A percentile compares a stretch with the other conserved stretches of the same genome.
phyloP scores from a whole-genome alignment of 2,888 invertebrate species.

The Sabatieria punctata region DNA sequence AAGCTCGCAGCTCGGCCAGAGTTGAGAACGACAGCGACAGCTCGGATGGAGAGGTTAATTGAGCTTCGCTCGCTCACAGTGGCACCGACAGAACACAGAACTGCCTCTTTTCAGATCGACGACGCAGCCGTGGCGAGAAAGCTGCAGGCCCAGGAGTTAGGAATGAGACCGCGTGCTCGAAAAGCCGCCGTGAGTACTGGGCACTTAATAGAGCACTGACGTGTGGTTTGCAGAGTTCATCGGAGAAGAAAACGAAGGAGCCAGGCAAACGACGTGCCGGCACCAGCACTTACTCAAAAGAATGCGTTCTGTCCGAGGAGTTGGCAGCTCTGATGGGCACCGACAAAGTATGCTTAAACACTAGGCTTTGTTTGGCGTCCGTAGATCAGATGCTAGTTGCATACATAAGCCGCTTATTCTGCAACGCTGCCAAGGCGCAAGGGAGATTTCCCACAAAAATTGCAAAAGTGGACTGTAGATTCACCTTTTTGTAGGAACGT shows the following conservation, averaged over 20 bases:
- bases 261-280: constrained; percentile 15
- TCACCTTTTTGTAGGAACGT: too few species aligned
- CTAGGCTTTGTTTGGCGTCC: too few species aligned
- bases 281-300: constrained; percentile 54
- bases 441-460: too few species aligned
- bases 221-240: constrained; percentile 2
- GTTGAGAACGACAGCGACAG: not conserved
- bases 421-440: too few species aligned
- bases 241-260: constrained; percentile 19
- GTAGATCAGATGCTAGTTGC: too few species aligned
- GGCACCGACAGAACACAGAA: too few species aligned
- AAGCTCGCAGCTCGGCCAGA: not conserved
- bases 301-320: constrained; percentile 64
- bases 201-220: constrained; percentile 5
- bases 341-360: constrained; percentile 37
- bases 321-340: constrained; percentile 66
- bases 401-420: too few species aligned
- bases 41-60: not conserved
- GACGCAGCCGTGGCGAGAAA: constrained; percentile 29
- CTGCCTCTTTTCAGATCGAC: constrained; percentile 14
- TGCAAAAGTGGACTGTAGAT: too few species aligned
- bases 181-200: not conserved
- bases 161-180: not conserved
- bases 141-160: constrained; percentile 23
- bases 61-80: too few species aligned